Evolutionary conservation across 2,888 invertebrate genomes (phyloP), one percentile per base, ranked within the genome.

Genomic region (Pterostichus niger): DNA sequence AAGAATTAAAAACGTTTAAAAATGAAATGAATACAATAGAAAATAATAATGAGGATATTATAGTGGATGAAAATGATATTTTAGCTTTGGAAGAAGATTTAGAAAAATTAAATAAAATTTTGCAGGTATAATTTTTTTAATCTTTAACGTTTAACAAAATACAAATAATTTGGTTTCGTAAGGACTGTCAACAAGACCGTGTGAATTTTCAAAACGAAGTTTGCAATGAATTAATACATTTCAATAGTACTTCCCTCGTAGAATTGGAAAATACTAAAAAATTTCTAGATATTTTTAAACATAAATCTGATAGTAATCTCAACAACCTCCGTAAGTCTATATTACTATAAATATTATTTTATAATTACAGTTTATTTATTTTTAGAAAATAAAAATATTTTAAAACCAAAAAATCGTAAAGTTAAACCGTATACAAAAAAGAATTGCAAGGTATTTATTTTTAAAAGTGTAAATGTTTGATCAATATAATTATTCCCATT

Each of bases 201-300:
- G 9, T 40, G 10, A 10, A 77, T 17, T 77, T n/a, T 40, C 40
- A 77, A 59, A 56, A 56, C 10, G 35, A 56, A 40, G 59, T 77
- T 35, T 77, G 77, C 24, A 40, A 59, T 13, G 9, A 44, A 24
- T 6, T 77, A 11, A 56, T 40, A 35, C 7, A 4, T 17, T 40
- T 77, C 10, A 77, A 44, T 44, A 59, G 11, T n/a, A 35, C 56
- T 17, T n/a, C 59, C 2, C 11, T 56, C 2, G 13, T 56, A 5
- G 77, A 77, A 59, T 59, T 44, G 40, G 17, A 35, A 13, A 59
- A 56, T n/a, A 77, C 56, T 11, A 56, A 54, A 44, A 77, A 56
- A 40, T 77, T 77, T 59, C 15, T 35, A 6, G 59, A 77, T 4
- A 59, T 77, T 11, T 59, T 35, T 15, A 71, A 71, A 44, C 17